Conservation (phyloP, 2,113 vertebrate genomes). For the Podarcis muralis region DNA sequence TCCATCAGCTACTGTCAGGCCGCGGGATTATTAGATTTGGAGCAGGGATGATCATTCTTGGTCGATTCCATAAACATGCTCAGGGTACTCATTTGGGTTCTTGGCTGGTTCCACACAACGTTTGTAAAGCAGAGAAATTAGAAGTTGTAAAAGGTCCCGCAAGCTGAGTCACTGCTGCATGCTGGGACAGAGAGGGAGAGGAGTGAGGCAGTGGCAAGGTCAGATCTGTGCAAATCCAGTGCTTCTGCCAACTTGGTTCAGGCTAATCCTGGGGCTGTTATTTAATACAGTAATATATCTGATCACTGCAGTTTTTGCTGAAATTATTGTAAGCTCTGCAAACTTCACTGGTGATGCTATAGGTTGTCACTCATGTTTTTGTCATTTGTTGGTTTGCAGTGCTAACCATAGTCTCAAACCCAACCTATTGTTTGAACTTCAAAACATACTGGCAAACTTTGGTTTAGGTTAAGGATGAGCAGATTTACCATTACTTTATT, state of each 20-base stretch:
- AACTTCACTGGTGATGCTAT: neutral
- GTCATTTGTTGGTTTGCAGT: neutral
- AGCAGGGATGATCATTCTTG: neutral
- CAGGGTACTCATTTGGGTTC: neutral
- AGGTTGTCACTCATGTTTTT: neutral
- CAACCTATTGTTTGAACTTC: neutral
- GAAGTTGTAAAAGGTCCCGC: too few relatives aligned
- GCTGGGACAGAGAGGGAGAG: too few relatives aligned
- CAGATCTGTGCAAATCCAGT: too few relatives aligned
- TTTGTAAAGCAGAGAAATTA: too few relatives aligned
- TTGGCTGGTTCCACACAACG: too few relatives aligned
- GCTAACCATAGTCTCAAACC: too few relatives aligned
- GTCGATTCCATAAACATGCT: neutral
- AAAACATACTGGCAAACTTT: too few relatives aligned
- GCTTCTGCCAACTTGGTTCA: too few relatives aligned
- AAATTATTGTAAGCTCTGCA: neutral
- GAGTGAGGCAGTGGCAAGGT: too few relatives aligned
- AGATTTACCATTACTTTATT: neutral
- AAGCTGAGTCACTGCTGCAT: too few relatives aligned
- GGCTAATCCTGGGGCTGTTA: too few relatives aligned
- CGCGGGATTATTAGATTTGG: neutral
- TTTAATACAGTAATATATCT: neutral
- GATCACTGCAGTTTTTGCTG: neutral
- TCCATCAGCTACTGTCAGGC: neutral
- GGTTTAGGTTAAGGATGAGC: too few relatives aligned